Conservation (phyloP, 2,797 vertebrate species). For the Platalea minor region DNA sequence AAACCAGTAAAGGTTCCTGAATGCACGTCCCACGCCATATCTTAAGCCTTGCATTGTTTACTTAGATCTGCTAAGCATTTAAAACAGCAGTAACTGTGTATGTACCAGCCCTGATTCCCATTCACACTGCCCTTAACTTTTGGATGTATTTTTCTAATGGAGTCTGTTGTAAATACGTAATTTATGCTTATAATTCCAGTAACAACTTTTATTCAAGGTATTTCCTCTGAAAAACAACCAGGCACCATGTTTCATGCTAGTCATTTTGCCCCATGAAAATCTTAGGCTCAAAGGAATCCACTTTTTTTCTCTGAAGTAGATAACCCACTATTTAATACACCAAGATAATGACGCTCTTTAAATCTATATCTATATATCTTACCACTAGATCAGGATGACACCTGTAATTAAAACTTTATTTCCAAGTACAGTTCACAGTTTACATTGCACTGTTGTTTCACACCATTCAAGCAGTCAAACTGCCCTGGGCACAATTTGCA, state of each 20-base stretch:
- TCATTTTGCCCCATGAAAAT: background rate
- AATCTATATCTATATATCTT: background rate
- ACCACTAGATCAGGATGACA: background rate
- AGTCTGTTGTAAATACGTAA: background rate
- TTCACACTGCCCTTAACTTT: background rate
- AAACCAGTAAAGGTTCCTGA: background rate
- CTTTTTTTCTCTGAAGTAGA: background rate
- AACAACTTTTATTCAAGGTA: background rate
- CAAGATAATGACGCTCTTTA: background rate
- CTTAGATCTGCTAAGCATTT: background rate
- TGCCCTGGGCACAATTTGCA: background rate
- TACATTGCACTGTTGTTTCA: slow-evolving; percentile 7
- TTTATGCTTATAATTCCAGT: background rate
- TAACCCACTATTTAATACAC: slow-evolving; percentile 19
- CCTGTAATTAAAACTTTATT: slow-evolving; percentile 42
- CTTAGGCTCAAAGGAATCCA: background rate
- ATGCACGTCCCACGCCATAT: rapidly evolving
- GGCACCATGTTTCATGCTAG: background rate
- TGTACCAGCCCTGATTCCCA: background rate
- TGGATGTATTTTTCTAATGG: background rate
- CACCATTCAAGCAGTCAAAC: slow-evolving; percentile 2
- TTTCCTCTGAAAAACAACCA: background rate
- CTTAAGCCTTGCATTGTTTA: background rate
- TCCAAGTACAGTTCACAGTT: slow-evolving; percentile 47
- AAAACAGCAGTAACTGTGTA: background rate